These are phyloP conservation scores for Aphaenogaster floridana DNA, from an alignment of 1,140 invertebrate genomes.

Conservation along the genomic window DNA sequence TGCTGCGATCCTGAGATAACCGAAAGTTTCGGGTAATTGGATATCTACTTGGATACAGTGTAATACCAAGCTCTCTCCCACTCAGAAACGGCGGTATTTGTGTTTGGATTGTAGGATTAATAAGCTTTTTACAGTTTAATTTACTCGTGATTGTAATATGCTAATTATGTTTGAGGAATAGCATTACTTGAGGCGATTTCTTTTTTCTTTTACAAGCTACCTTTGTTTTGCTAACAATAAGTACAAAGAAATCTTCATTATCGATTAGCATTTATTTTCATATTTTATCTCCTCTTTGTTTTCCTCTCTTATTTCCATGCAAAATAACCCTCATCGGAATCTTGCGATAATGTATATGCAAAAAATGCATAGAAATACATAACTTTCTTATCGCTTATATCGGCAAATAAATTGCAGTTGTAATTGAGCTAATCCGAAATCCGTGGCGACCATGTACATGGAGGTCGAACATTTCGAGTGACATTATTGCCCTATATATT, in stretches of 20 bases:
- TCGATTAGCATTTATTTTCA: slow-evolving; percentile 19
- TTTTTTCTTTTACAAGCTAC: background rate
- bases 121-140: slow-evolving; percentile 45
- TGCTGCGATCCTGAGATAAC: slow-evolving; percentile 61
- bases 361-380: background rate
- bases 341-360: background rate
- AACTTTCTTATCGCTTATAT: slow-evolving; percentile 14
- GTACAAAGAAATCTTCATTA: background rate
- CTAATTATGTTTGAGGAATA: slow-evolving; percentile 15
- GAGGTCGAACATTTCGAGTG: background rate
- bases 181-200: background rate
- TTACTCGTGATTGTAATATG: slow-evolving; percentile 29
- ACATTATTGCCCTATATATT: slow-evolving; percentile 1
- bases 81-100: background rate
- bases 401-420: background rate
- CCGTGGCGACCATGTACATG: background rate
- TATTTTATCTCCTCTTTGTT: background rate
- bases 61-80: slow-evolving; percentile 35
- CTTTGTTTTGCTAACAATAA: background rate
- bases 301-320: background rate
- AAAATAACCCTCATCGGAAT: background rate
- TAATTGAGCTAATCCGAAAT: slow-evolving; percentile 25
- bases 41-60: slow-evolving; percentile 61
- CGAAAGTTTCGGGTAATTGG: slow-evolving; percentile 62
- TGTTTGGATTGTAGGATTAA: slow-evolving; percentile 34